Evolutionary conservation across 2,888 invertebrate species (phyloP).

Genomic region (Mactromeris polynyma): DNA sequence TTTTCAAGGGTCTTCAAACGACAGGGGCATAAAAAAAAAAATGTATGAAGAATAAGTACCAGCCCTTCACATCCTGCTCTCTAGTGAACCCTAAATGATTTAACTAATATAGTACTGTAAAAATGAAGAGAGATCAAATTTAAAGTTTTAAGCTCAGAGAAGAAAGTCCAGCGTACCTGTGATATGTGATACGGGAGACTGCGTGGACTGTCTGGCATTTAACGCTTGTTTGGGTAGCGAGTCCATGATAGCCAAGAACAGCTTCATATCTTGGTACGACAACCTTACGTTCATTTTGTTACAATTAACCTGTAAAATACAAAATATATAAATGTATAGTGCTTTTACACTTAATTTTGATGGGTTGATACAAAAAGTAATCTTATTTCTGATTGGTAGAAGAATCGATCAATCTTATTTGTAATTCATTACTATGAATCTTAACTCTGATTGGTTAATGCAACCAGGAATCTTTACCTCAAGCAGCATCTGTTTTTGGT

Average conservation of each 20-base stretch:
- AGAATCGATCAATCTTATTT: no score
- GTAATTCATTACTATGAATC: not conserved
- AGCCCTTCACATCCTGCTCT: no score
- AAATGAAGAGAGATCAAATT: no score
- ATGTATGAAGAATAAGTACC: not conserved
- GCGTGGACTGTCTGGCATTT: constrained; percentile 68
- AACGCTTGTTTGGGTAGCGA: constrained; percentile 93
- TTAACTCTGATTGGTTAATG: not conserved
- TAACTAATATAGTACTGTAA: no score
- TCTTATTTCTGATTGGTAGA: not conserved
- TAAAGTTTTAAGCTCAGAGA: not conserved
- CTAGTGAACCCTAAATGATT: no score
- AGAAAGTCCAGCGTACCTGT: constrained; percentile 36
- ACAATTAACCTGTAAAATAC: constrained; percentile 83
- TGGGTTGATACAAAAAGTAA: not conserved
- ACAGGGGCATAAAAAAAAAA: not conserved
- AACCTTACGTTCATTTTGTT: constrained; percentile 93
- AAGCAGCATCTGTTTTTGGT: constrained; percentile 82
- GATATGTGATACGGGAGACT: constrained; percentile 36
- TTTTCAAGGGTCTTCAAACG: no score
- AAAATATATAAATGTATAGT: not conserved
- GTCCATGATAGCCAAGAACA: constrained; percentile 95
- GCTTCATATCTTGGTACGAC: constrained; percentile 96
- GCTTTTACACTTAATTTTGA: not conserved
- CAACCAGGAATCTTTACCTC: no score